Evolutionary conservation across 2,888 invertebrate species (phyloP), one percentile per base, ranked within the genome.

Genomic region (Eupithecia exiguata): DNA sequence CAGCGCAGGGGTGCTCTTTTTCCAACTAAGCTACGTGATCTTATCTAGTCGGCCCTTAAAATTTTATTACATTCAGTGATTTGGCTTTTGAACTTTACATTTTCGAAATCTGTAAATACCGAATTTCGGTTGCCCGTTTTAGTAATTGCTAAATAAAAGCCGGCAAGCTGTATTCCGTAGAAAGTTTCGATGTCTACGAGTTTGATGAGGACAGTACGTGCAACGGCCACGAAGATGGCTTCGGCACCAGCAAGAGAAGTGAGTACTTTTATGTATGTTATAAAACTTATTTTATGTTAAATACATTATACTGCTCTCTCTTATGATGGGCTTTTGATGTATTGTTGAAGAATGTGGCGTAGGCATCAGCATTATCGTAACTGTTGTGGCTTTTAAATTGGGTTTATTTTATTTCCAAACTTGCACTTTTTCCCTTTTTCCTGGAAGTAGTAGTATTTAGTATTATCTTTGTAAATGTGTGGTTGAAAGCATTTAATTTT

Each of bases 151-250:
- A 75, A 80, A 82, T 77, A 81, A 87, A 92, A 92, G 87, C 87
- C 90, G 90, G 82, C 94, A 94, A 93, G 91, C 94, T 94, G 94
- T 94, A 94, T 94, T 94, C 94, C 88, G 92, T 94, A 88, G 94
- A 94, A 83, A 94, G 91, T 88, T 94, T 94, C 87, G 92, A 94
- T 88, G 93, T 90, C 80, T 94, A 94, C 83, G 93, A 94, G 88
- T 94, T 94, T 82, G 94, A 94, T 87, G 94, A 91, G 78, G 94
- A 93, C 78, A 86, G 88, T 78, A 86, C 88, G 82, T 93, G 87
- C 87, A 91, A 91, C 80, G 90, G 89, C 72, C 92, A 91, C 79
- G 93, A 93, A 78, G 93, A 94, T 84, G 92, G 86, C 76, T 94
- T 92, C 85, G 90, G 89, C 75, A 88, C 91, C 80, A 87, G 90